phyloP scores from a whole-genome alignment of 2,888 invertebrate species.

The Lobophora halterata region DNA sequence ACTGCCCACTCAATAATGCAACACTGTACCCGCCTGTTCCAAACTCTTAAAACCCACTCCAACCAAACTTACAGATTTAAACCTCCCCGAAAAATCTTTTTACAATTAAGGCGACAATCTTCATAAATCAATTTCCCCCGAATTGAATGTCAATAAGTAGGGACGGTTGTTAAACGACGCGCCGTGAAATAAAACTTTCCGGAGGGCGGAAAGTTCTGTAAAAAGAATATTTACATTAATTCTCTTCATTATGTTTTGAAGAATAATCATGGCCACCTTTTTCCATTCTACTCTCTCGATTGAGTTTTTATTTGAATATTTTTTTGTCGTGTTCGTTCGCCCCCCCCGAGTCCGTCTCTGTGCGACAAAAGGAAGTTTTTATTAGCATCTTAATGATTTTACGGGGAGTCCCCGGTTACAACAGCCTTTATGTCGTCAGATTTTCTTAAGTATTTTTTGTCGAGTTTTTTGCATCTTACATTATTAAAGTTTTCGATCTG shows the following conservation, averaged over 20 bases:
- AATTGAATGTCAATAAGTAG: slow-evolving; percentile 81
- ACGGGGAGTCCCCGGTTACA: slow-evolving; percentile 80
- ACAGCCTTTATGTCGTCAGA: slow-evolving; percentile 81
- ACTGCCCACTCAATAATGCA: slow-evolving; percentile 70
- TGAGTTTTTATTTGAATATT: slow-evolving; percentile 82
- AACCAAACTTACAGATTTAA: slow-evolving; percentile 21
- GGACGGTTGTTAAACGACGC: slow-evolving; percentile 79
- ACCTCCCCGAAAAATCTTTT: slow-evolving; percentile 57
- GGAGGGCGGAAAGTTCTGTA: slow-evolving; percentile 76
- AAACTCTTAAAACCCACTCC: slow-evolving; percentile 29
- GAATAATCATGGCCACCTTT: slow-evolving; percentile 79
- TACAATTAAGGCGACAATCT: slow-evolving; percentile 78
- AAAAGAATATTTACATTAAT: slow-evolving; percentile 82
- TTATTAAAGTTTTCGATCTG: slow-evolving; percentile 81
- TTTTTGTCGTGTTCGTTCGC: slow-evolving; percentile 49
- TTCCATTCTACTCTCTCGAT: slow-evolving; percentile 73
- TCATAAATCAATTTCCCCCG: slow-evolving; percentile 81
- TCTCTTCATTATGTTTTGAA: slow-evolving; percentile 82
- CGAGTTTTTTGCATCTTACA: slow-evolving; percentile 80
- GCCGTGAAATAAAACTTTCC: slow-evolving; percentile 80
- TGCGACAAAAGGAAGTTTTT: slow-evolving; percentile 81
- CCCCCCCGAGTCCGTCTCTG: slow-evolving; percentile 71
- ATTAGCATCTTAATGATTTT: slow-evolving; percentile 83
- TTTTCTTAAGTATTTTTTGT: slow-evolving; percentile 81
- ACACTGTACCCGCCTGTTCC: slow-evolving; percentile 47